Evolutionary conservation across 2,797 vertebrate species (phyloP), one percentile per base, ranked within the genome.

Genomic region (Lepus oiostolus): DNA sequence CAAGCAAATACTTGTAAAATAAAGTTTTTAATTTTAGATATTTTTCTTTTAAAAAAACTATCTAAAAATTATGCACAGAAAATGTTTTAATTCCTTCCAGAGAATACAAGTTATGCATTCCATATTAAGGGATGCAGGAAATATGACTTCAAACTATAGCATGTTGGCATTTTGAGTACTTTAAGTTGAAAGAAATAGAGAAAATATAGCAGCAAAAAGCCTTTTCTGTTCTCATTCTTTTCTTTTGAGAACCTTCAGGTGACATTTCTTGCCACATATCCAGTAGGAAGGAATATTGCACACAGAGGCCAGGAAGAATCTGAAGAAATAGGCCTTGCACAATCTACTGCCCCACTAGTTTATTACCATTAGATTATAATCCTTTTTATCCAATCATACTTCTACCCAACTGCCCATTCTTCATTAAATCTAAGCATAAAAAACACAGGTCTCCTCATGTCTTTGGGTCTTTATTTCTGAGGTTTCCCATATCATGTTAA

Each of bases 41-140:
- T 50, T 42, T 94, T 68, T 88, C 32, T 94, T 71, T 67, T 1
- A 47, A 47, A 47, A 42, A 89, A 93, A 76, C 8, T 86, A 65
- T 52, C 88, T 32, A 24, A 72, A 89, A 71, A 85, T 38, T 71
- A 85, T 52, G 6, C 5, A 60, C 0, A 71, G 9, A 68, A 67
- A 68, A 32, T 26, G 17, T 77, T 9, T 32, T 32, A 75, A 58
- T 90, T 84, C 22, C 1, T 81, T 21, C 62, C 75, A 85, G 42
- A n/a, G 5, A 83, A 68, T 32, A 83, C 26, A 58, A 52, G 14
- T 30, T 68, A 47, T 19, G 2, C 21, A 54, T 87, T 77, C 14
- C 28, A 50, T 52, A 12, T 5, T n/a, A 47, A 28, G 1, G 2
- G 7, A 10, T 11, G 1, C 2, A 38, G 1, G 12, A 35, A 22